Conservation (phyloP, 2,797 vertebrate species). For the Vireo griseus region DNA sequence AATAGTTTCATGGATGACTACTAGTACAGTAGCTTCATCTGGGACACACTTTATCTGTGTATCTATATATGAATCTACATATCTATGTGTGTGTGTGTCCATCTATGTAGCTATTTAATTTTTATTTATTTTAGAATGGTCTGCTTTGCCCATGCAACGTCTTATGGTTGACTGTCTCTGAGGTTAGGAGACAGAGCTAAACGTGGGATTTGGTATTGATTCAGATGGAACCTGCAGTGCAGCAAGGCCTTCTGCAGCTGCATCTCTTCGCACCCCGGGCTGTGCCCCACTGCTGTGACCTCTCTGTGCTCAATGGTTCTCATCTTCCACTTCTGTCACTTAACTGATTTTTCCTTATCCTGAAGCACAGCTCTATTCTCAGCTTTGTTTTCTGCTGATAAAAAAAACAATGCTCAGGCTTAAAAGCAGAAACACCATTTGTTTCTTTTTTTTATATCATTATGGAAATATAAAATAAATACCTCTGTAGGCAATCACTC, state of each 20-base stretch:
- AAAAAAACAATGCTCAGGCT: neutral
- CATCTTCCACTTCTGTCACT: neutral
- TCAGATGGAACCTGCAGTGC: neutral
- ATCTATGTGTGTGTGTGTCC: neutral
- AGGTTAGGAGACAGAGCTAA: neutral
- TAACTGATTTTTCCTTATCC: neutral
- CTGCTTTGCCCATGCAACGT: neutral
- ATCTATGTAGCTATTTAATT: neutral
- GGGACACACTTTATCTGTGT: neutral
- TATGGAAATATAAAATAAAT: neutral
- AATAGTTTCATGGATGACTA: neutral
- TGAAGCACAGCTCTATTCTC: neutral
- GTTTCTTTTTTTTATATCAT: neutral
- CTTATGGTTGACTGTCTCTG: neutral
- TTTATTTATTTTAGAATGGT: neutral
- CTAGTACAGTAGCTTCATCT: neutral
- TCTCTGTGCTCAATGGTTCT: neutral
- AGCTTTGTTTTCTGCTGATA: neutral
- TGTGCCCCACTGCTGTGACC: neutral
- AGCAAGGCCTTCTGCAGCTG: neutral
- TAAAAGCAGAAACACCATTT: neutral
- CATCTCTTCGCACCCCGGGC: rapidly evolving
- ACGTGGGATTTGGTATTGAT: rapidly evolving
- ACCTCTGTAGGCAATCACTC: neutral
- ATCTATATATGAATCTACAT: neutral